Percentiles rank a stretch among this genome's conserved stretches.
Evolutionary conservation across 2,888 invertebrate species (phyloP).

Genomic region (Nephrotoma flavescens): DNA sequence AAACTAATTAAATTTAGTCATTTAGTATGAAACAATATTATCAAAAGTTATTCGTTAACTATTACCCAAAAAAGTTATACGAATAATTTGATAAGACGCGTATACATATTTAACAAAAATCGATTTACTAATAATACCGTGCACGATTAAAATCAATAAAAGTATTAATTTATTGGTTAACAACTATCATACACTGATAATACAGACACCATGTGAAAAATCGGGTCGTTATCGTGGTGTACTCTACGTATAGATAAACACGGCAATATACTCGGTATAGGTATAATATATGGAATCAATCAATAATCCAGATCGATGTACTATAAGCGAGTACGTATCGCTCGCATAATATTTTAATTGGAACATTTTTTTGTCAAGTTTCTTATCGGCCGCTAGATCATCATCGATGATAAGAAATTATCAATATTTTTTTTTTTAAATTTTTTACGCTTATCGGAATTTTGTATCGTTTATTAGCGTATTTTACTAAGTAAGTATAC

Average conservation of each 20-base stretch:
- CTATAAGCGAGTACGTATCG: not conserved
- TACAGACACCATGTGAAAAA: not conserved
- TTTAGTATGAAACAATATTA: not conserved
- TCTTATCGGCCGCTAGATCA: not conserved
- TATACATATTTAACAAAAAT: not conserved
- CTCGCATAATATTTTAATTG: not conserved
- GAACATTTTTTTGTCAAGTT: not conserved
- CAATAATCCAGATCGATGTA: not conserved
- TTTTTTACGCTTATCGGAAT: not conserved
- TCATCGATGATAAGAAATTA: not conserved
- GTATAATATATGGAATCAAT: not conserved
- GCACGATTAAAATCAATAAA: not conserved
- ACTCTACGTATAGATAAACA: not conserved
- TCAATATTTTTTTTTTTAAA: not conserved
- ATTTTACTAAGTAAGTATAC: not conserved
- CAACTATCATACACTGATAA: not conserved
- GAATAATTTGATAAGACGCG: not conserved
- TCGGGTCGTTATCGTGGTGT: not conserved
- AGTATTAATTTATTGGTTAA: not conserved
- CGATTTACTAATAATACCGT: not conserved
- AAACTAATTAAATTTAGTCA: not conserved
- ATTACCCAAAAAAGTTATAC: not conserved
- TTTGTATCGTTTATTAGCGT: not conserved
- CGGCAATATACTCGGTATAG: not conserved
- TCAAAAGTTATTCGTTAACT: not conserved